Conservation (phyloP, 2,888 invertebrate genomes). For the Cephus pygmeus region DNA sequence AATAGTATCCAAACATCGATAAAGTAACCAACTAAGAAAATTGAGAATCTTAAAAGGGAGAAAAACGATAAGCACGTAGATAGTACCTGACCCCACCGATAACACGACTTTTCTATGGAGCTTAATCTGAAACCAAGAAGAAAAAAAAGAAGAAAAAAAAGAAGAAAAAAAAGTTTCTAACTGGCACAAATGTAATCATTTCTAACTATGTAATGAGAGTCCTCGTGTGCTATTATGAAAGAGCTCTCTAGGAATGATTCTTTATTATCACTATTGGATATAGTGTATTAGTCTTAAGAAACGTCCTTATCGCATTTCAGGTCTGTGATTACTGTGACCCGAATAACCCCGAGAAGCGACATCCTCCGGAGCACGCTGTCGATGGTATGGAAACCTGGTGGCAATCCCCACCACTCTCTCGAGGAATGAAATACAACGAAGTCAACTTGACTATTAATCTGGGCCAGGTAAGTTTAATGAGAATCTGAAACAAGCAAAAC, state of each 20-base stretch:
- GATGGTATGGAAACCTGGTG: constrained; percentile 98
- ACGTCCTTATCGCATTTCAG: constrained; percentile 66
- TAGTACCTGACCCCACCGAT: not conserved
- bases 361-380: constrained; percentile 92
- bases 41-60: not conserved
- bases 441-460: constrained; percentile 97
- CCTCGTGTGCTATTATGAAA: not conserved
- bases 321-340: constrained; percentile 94
- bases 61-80: not conserved
- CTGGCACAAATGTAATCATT: not conserved
- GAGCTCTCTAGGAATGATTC: not conserved
- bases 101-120: not conserved
- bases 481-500: not conserved
- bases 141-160: not conserved
- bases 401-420: constrained; percentile 98
- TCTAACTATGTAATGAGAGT: not conserved
- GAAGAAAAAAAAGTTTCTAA: not conserved
- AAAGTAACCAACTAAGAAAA: not conserved
- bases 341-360: constrained; percentile 78
- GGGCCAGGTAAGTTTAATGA: constrained; percentile 81
- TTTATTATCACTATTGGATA: not conserved
- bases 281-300: not conserved
- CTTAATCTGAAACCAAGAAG: not conserved
- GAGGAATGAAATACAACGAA: constrained; percentile 96
- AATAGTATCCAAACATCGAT: not conserved